phyloP scores from a whole-genome alignment of 2,797 vertebrate genomes.

The Denticeps clupeoides region DNA sequence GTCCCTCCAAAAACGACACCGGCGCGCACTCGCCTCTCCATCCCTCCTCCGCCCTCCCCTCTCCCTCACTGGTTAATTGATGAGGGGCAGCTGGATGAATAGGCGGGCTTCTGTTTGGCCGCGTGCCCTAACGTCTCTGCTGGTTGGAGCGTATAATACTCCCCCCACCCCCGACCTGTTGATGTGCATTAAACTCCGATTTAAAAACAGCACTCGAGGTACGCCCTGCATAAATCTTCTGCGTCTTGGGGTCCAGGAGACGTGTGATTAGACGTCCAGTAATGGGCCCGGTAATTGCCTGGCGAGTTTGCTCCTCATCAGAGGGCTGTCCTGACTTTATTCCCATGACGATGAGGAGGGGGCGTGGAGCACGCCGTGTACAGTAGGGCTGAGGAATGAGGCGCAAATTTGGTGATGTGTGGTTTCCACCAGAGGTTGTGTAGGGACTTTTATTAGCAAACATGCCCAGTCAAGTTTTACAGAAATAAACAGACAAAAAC shows the following conservation, averaged over 20 bases:
- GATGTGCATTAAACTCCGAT: constrained; percentile 47
- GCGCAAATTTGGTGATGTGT: too few relatives aligned
- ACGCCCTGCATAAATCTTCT: constrained; percentile 41
- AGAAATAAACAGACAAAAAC: neutral
- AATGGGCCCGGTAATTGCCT: constrained; percentile 34
- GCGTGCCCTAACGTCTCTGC: constrained; percentile 50
- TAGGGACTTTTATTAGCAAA: too few relatives aligned
- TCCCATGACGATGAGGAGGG: too few relatives aligned
- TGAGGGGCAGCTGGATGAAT: constrained; percentile 60
- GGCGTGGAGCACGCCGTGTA: too few relatives aligned
- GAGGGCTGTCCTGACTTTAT: constrained; percentile 20
- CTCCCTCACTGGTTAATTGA: constrained; percentile 53
- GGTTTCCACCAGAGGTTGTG: too few relatives aligned
- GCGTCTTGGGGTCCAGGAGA: constrained; percentile 35
- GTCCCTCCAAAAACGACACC: neutral
- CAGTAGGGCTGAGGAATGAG: too few relatives aligned
- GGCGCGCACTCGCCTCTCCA: neutral
- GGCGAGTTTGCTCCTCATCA: constrained; percentile 30
- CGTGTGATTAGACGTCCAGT: constrained; percentile 29
- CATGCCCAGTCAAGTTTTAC: too few relatives aligned
- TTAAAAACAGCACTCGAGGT: constrained; percentile 39
- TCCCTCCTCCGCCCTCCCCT: constrained; percentile 12
- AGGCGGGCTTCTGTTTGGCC: constrained; percentile 74
- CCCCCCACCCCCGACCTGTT: constrained; percentile 49
- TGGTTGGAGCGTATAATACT: constrained; percentile 51